Percentiles rank a stretch among this genome's conserved stretches.
Evolutionary conservation across 2,797 vertebrate genomes (phyloP).

Genomic region (Urophycis tenuis): DNA sequence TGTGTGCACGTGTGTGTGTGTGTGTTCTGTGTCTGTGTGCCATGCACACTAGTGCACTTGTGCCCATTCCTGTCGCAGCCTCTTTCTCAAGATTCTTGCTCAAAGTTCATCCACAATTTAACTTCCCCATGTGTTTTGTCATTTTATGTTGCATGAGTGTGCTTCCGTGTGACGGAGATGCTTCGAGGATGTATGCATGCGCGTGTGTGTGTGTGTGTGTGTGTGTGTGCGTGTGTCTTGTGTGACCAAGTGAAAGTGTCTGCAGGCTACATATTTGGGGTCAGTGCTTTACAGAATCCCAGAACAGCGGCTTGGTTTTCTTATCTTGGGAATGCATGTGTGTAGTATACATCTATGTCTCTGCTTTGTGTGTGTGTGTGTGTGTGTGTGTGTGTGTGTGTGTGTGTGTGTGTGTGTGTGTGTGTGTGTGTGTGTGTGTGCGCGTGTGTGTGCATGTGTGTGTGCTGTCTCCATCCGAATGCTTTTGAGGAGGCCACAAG

Average conservation of each 20-base stretch:
- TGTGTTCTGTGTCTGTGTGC: slow-evolving; percentile 21
- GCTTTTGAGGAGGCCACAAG: not conserved
- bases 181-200: slow-evolving; percentile 13
- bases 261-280: slow-evolving; percentile 54
- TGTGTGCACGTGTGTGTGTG: slow-evolving; percentile 19
- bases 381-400: not conserved
- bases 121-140: not conserved
- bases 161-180: slow-evolving; percentile 23
- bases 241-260: slow-evolving; percentile 40
- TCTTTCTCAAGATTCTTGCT: slow-evolving; percentile 31
- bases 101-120: slow-evolving; percentile 25
- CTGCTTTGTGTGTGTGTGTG: slow-evolving; percentile 1
- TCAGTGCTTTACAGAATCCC: slow-evolving; percentile 44
- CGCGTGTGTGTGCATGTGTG: not conserved
- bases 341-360: not conserved
- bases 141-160: slow-evolving; percentile 34
- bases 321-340: not conserved
- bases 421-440: slow-evolving; percentile 3
- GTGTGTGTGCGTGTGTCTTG: slow-evolving; percentile 11
- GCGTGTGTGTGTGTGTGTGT: slow-evolving; percentile 5
- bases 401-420: slow-evolving; percentile 1
- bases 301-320: slow-evolving; percentile 35
- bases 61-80: slow-evolving; percentile 27
- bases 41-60: slow-evolving; percentile 11
- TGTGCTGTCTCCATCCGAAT: not conserved